Evolutionary conservation across 37 sponge, comb jelly and placozoan genomes (phyloP).

Genomic region (Chondrilla cf. caribensis): DNA sequence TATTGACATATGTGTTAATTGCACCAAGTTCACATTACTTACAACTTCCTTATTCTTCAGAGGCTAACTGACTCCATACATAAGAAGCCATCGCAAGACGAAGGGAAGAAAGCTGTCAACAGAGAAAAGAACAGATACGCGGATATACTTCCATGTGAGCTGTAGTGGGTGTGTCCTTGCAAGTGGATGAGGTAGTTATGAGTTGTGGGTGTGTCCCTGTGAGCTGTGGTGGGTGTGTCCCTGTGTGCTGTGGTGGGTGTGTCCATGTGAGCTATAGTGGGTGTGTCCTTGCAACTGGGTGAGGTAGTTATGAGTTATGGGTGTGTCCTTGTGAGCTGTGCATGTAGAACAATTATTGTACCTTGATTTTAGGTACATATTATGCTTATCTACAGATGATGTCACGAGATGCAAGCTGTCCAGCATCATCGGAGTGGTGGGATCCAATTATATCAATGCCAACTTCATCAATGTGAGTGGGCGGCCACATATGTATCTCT

Average conservation of each 20-base stretch:
- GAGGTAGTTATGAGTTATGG: too few relatives aligned
- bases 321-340: too few relatives aligned
- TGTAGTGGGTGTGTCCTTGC: not conserved
- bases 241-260: too few relatives aligned
- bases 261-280: slow-evolving; percentile 6
- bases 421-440: slow-evolving; percentile 65
- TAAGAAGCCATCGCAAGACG: not conserved
- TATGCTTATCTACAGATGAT: slow-evolving; percentile 66
- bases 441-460: slow-evolving; percentile 98
- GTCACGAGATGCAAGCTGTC: slow-evolving; percentile 41
- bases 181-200: too few relatives aligned
- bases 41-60: not conserved
- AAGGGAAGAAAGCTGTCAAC: not conserved
- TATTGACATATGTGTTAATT: too few relatives aligned
- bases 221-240: too few relatives aligned
- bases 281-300: too few relatives aligned
- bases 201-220: too few relatives aligned
- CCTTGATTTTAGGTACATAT: too few relatives aligned
- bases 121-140: slow-evolving; percentile 18
- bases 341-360: too few relatives aligned
- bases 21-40: too few relatives aligned
- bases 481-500: too few relatives aligned
- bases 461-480: slow-evolving; percentile 85
- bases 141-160: slow-evolving; percentile 22
- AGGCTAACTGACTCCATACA: not conserved